phyloP scores from a whole-genome alignment of 1,140 invertebrate species.

The Melanaphis sacchari region DNA sequence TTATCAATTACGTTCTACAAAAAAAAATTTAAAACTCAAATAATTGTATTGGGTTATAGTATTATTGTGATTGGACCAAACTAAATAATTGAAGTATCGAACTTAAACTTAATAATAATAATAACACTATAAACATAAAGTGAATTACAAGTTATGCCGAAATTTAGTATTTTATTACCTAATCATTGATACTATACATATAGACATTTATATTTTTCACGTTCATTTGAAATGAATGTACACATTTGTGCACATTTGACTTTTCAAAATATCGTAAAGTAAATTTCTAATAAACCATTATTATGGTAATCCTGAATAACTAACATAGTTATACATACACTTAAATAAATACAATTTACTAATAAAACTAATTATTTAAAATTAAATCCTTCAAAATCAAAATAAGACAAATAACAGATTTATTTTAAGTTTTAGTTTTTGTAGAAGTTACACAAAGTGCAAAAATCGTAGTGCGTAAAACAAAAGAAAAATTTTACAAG shows the following conservation, averaged over 20 bases:
- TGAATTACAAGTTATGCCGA: background rate
- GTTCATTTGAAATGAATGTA: background rate
- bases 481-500: background rate
- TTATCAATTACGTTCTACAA: background rate
- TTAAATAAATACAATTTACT: background rate
- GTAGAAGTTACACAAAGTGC: background rate
- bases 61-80: background rate
- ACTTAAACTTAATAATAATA: background rate
- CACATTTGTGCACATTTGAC: too few species aligned
- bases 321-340: background rate
- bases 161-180: background rate
- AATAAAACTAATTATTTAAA: background rate
- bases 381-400: background rate
- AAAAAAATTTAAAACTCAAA: too few species aligned
- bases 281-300: background rate
- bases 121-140: background rate
- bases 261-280: background rate
- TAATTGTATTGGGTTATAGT: too few species aligned
- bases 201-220: background rate
- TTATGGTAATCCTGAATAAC: background rate
- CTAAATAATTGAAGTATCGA: background rate
- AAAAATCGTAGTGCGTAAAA: background rate
- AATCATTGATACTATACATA: background rate
- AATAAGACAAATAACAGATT: background rate
- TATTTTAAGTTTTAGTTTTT: conserved; percentile 15